Base-by-base conservation (phyloP, 2,113 vertebrate genomes). In the Boleophthalmus pectinirostris region DNA sequence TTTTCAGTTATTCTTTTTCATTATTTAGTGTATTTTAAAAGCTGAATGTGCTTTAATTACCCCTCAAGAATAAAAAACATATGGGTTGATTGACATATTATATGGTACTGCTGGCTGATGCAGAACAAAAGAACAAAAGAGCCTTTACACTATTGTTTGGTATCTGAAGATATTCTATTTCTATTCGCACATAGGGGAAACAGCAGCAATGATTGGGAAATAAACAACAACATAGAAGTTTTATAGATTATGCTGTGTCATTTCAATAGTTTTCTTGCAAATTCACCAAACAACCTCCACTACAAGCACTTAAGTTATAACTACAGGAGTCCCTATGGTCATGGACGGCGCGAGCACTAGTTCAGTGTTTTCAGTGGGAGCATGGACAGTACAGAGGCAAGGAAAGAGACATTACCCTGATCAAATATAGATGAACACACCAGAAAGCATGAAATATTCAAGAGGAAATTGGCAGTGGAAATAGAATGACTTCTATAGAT, bases 381-480 rank as follows among this genome's bases (percentile, higher is more conserved):
- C n/a, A 24, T 12, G 2, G 20, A 43, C 9, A 64, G 29, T 38
- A 60, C 14, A 61, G 11, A 25, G 21, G 20, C 45, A 10, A 47
- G 65, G 38, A 47, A 23, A 46, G 38, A 24, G 35, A 15, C 2
- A 66, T 47, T 43, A 43, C 38, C 9, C 8, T 43, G 38, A 47
- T 66, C 14, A 47, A 66, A 66, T 66, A 66, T 66, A 15, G n/a
- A 66, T 66, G 43, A 43, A 23, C 63, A 66, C 10, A 56, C 10
- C n/a, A 23, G 9, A 38, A 66, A 15, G 18, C 7, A 0, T 66
- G 4, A 66, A 66, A 24, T 47, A 66, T 66, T 66, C 38, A 66
- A 3, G 38, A 38, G 63, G n/a, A 24, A 66, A 66, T 46, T 47
- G 33, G 10, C 38, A 66, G 13, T 24, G n/a, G 47, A 23, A 23